Percentiles rank a stretch among this genome's conserved stretches.
Conservation (phyloP, 2,113 vertebrate genomes). For the Scolopax mira region DNA sequence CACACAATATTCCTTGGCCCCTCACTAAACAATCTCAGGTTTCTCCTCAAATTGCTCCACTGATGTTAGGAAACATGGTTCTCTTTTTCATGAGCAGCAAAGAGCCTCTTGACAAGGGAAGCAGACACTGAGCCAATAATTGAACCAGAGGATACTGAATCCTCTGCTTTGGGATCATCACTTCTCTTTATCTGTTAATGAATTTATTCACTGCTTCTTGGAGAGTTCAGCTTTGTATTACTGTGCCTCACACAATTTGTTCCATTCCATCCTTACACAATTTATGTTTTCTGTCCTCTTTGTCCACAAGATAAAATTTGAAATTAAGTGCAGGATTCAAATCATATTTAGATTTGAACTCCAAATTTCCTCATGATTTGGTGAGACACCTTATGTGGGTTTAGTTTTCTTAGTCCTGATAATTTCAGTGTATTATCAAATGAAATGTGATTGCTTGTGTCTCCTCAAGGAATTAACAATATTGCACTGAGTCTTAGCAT, state of each 20-base stretch:
- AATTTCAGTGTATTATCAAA: neutral
- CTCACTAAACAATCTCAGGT: neutral
- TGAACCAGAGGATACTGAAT: neutral
- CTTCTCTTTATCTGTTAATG: neutral
- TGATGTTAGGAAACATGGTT: neutral
- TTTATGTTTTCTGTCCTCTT: neutral
- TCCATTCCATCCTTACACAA: neutral
- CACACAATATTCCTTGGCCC: neutral
- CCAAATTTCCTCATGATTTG: neutral
- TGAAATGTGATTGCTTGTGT: neutral
- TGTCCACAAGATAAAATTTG: neutral
- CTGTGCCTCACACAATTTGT: neutral
- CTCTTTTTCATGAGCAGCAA: neutral
- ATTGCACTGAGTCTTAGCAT: neutral
- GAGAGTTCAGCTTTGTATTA: neutral
- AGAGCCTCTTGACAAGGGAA: neutral
- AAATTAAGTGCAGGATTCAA: neutral
- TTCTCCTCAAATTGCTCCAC: neutral
- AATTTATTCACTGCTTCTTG: neutral
- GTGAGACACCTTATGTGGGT: neutral
- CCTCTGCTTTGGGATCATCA: neutral
- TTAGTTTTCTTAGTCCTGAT: neutral
- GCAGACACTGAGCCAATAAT: neutral
- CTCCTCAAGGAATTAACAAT: neutral
- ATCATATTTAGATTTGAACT: neutral